Percentiles rank a stretch among this genome's conserved stretches.
Evolutionary conservation across 2,113 vertebrate genomes (phyloP).

Genomic region (Pogona vitticeps): DNA sequence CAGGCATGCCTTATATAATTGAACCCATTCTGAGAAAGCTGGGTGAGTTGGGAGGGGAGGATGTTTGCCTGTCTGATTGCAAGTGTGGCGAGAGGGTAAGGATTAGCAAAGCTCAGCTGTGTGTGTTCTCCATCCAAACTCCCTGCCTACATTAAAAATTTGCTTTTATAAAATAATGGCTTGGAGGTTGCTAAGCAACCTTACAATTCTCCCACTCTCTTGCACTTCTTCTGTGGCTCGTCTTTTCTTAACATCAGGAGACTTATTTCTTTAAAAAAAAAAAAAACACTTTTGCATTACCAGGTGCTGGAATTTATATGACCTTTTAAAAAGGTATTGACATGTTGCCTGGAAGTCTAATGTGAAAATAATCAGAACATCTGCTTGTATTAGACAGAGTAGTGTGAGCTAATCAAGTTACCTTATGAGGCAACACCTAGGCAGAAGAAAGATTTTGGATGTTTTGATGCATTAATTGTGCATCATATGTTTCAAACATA

Average conservation of each 20-base stretch:
- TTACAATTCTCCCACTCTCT: slow-evolving; percentile 24
- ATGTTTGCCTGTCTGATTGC: neutral
- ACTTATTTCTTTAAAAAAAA: neutral
- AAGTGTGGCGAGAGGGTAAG: neutral
- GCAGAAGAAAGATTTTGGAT: neutral
- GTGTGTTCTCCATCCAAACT: slow-evolving; percentile 15
- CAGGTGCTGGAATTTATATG: neutral
- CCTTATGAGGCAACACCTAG: neutral
- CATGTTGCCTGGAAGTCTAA: neutral
- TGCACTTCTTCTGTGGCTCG: neutral
- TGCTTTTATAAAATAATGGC: slow-evolving; percentile 24
- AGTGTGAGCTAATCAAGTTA: neutral
- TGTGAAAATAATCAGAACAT: neutral
- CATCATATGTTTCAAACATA: neutral
- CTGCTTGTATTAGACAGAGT: neutral
- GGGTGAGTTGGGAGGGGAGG: neutral
- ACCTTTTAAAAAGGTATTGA: neutral
- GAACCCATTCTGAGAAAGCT: neutral
- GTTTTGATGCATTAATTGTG: neutral
- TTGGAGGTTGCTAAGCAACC: slow-evolving; percentile 45
- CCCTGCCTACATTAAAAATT: slow-evolving; percentile 20
- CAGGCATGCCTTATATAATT: neutral
- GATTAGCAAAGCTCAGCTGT: slow-evolving; percentile 1
- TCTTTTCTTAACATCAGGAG: slow-evolving; percentile 7
- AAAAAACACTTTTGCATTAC: neutral